Evolutionary conservation across 2,888 invertebrate genomes (phyloP), one percentile per base, ranked within the genome.

Genomic region (Diarsia dahlii): DNA sequence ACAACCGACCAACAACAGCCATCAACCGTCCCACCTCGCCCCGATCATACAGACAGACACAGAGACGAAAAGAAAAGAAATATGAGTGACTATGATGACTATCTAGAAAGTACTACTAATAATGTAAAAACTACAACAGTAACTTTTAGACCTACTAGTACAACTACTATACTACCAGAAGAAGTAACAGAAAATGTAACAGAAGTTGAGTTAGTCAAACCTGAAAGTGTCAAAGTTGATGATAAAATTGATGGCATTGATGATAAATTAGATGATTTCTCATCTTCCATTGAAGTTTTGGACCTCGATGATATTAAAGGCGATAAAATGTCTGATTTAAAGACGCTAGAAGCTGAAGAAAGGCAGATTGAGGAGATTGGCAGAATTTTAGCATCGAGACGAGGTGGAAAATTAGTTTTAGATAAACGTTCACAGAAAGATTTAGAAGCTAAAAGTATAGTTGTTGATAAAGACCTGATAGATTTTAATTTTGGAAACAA

Each of bases 311-410:
- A 96, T 66, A 90, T 92, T 0, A 94, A 94, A 83, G 91, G 91
- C 0, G 95, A 95, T 2, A 96, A 95, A 79, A 73, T 90, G 71
- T 86, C 95, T 0, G 93, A 96, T 84, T 84, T 94, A 2, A 97
- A 94, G 89, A 94, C 94, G 63, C 89, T 96, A 66, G 95, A 96
- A 87, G 96, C 96, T 0, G 97, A 97, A 89, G 97, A 96, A 71
- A 93, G 92, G 70, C 97, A 97, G 84, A 97, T 97, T 58, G 97
- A 97, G 89, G 96, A 95, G 46, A 96, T 97, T 45, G 97, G 97
- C 0, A 92, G 96, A 79, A 89, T 96, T 23, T 72, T 97, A 82
- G 96, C 96, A 3, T 93, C 95, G 0, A 92, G 93, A 71, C 91
- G 96, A 48, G 95, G 94, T 1, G 93, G 94, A 0, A 95, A 95